Conservation (phyloP, 2,888 invertebrate species). For the Thera britannica region DNA sequence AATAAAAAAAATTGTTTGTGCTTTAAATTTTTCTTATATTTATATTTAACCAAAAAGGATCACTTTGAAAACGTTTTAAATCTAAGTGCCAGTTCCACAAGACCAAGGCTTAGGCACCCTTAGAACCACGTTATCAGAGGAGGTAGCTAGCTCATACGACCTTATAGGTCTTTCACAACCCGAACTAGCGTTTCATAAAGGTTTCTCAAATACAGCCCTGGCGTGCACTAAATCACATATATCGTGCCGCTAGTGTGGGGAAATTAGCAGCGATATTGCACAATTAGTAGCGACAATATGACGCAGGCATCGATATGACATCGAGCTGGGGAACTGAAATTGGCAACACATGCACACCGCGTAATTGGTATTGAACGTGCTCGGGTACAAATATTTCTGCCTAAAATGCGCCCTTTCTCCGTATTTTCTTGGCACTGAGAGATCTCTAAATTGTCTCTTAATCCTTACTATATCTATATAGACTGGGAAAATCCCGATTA, state of each 20-base stretch:
- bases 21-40: too few species aligned
- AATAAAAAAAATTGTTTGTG: too few species aligned
- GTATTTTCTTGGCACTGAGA: not conserved
- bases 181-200: not conserved
- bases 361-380: not conserved
- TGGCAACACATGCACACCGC: constrained; percentile 6
- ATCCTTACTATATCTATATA: too few species aligned
- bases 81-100: too few species aligned
- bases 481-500: too few species aligned
- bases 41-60: too few species aligned
- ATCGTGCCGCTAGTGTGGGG: constrained; percentile 12
- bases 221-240: constrained; percentile 15
- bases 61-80: too few species aligned
- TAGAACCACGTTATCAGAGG: too few species aligned
- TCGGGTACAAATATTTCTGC: not conserved
- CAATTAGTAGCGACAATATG: constrained; percentile 28
- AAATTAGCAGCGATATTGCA: constrained; percentile 23
- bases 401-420: not conserved
- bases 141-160: too few species aligned
- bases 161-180: not conserved
- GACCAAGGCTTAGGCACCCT: too few species aligned
- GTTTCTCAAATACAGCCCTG: constrained; percentile 6
- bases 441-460: too few species aligned
- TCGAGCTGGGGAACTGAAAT: constrained; percentile 3
- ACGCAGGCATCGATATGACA: constrained; percentile 14